These are phyloP conservation scores for Bombus turneri DNA, from an alignment of 1,140 invertebrate species.

Conservation along the genomic window DNA sequence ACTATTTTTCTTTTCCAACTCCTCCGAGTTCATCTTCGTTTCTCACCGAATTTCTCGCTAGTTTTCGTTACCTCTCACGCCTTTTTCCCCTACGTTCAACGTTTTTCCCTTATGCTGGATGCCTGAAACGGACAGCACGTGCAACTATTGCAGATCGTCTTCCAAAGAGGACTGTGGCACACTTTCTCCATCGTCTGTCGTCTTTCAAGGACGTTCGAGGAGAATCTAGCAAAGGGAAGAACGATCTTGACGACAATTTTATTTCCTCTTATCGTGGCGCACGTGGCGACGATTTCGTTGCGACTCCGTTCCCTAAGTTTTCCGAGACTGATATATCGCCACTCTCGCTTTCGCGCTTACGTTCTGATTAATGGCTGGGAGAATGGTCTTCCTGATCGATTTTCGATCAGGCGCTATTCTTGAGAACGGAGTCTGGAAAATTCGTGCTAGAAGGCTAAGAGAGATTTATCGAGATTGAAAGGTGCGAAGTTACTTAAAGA, in stretches of 20 bases:
- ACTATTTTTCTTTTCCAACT: conserved; percentile 47
- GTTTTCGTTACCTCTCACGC: conserved; percentile 35
- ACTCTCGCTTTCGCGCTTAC: conserved; percentile 34
- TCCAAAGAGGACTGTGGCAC: conserved; percentile 55
- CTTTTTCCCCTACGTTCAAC: neutral
- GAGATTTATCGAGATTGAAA: conserved; percentile 1
- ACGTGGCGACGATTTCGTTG: conserved; percentile 57
- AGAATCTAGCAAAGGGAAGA: neutral
- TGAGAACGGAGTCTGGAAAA: neutral
- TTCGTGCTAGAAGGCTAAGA: neutral
- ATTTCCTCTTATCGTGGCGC: conserved; percentile 64
- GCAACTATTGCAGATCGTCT: conserved; percentile 45
- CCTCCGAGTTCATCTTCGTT: neutral
- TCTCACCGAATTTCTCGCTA: neutral
- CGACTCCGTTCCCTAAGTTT: neutral
- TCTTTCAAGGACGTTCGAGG: conserved; percentile 29
- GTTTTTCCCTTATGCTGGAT: neutral
- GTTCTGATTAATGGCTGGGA: conserved; percentile 13
- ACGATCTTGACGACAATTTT: conserved; percentile 69
- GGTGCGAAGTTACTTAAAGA: neutral
- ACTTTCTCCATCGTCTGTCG: conserved; percentile 60
- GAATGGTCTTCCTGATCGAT: conserved; percentile 25
- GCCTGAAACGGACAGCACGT: conserved; percentile 46
- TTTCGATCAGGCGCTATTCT: conserved; percentile 16
- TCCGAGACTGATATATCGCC: conserved; percentile 12